A percentile compares a stretch with the other conserved stretches of the same genome.
Evolutionary conservation across 2,797 vertebrate species (phyloP).

Genomic region (Alosa sapidissima): DNA sequence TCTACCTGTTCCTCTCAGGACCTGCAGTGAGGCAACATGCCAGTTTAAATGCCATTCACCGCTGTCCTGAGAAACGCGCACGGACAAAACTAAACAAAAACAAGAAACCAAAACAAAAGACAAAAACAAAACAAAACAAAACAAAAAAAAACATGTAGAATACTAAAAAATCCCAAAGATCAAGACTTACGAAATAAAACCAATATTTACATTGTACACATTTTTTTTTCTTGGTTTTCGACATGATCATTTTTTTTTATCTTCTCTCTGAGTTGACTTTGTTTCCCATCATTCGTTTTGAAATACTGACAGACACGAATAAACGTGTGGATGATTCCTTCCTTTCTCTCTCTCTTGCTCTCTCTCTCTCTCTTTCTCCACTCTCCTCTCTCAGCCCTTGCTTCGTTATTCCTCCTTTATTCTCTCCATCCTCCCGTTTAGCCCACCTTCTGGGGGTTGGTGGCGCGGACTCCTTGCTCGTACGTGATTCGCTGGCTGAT

Average conservation of each 20-base stretch:
- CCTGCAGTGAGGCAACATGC: conserved; percentile 63
- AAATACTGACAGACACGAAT: conserved; percentile 80
- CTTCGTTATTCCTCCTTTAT: conserved; percentile 46
- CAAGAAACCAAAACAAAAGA: conserved; percentile 43
- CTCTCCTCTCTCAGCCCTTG: conserved; percentile 40
- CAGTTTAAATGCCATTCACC: conserved; percentile 76
- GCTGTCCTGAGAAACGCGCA: conserved; percentile 70
- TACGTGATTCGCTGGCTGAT: conserved; percentile 98
- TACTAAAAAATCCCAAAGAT: conserved; percentile 76
- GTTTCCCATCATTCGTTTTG: conserved; percentile 60
- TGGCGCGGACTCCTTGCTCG: conserved; percentile 93
- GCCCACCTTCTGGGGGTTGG: conserved; percentile 94
- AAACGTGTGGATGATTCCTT: conserved; percentile 72
- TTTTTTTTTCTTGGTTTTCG: conserved; percentile 78
- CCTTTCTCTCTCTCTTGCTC: conserved; percentile 68
- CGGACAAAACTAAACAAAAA: conserved; percentile 59
- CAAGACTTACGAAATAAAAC: conserved; percentile 83
- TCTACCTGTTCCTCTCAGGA: conserved; percentile 59
- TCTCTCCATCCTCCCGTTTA: conserved; percentile 73
- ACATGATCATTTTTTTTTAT: conserved; percentile 68
- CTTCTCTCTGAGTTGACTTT: conserved; percentile 68
- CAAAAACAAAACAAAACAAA: conserved; percentile 69
- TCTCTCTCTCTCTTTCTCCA: conserved; percentile 63
- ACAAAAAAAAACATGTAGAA: conserved; percentile 64
- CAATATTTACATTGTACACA: conserved; percentile 84